Percentiles rank a stretch among this genome's conserved stretches.
phyloP scores from a whole-genome alignment of 1,140 invertebrate genomes.

The Drosophila suzukii region DNA sequence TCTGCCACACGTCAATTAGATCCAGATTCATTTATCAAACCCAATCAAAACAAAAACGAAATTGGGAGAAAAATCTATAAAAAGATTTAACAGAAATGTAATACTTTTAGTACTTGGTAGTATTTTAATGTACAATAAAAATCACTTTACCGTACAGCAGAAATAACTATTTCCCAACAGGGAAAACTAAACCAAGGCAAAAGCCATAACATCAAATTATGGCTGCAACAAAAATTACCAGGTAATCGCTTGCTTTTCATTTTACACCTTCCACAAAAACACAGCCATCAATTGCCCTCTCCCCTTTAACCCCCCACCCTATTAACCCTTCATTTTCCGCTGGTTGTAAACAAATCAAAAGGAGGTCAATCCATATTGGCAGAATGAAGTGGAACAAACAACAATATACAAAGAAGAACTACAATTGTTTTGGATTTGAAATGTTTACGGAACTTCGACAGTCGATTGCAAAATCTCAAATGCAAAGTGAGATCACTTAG shows the following conservation, averaged over 20 bases:
- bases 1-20: constrained; percentile 43
- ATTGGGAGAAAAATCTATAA: not conserved
- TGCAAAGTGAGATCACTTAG: constrained; percentile 10
- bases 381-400: constrained; percentile 36
- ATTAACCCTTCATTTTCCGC: constrained; percentile 30
- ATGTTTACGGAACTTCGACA: constrained; percentile 30
- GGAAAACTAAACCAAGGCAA: constrained; percentile 47
- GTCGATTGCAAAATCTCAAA: constrained; percentile 38
- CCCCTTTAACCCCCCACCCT: constrained; percentile 3
- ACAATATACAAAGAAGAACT: constrained; percentile 2
- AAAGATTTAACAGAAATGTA: not conserved
- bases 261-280: constrained; percentile 67
- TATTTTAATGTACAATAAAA: not conserved
- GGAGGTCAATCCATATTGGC: constrained; percentile 66
- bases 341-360: constrained; percentile 68
- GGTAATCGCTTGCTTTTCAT: constrained; percentile 68
- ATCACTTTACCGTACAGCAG: not conserved
- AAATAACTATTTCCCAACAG: constrained; percentile 23
- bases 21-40: constrained; percentile 48
- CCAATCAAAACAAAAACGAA: constrained; percentile 45
- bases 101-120: no score
- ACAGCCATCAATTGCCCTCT: constrained; percentile 20
- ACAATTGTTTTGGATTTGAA: constrained; percentile 15
- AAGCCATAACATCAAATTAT: constrained; percentile 15
- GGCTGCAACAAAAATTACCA: constrained; percentile 26